Evolutionary conservation across 2,888 invertebrate species (phyloP).

Genomic region (Luperina nickerlii): DNA sequence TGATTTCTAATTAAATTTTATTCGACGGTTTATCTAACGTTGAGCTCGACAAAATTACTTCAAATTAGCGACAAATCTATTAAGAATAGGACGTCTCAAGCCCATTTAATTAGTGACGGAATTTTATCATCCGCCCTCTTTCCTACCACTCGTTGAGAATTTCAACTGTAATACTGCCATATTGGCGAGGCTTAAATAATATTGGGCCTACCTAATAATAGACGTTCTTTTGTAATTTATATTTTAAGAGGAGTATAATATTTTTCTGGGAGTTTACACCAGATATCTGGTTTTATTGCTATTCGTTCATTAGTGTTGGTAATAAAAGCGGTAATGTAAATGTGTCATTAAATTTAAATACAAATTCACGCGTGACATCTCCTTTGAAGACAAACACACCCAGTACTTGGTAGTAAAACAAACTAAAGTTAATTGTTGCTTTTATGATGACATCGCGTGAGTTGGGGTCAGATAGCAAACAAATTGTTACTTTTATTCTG

Average conservation of each 20-base stretch:
- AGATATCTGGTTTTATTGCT: conserved; percentile 67
- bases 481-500: conserved; percentile 79
- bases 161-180: conserved; percentile 83
- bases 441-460: conserved; percentile 88
- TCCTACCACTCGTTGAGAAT: conserved; percentile 83
- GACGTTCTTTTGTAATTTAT: conserved; percentile 70
- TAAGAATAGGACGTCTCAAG: conserved; percentile 85
- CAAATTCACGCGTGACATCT: conserved; percentile 80
- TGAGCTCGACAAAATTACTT: conserved; percentile 81
- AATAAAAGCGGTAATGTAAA: conserved; percentile 72
- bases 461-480: conserved; percentile 80
- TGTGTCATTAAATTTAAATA: conserved; percentile 77
- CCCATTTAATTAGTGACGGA: conserved; percentile 89
- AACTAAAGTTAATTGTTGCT: conserved; percentile 86
- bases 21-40: conserved; percentile 79
- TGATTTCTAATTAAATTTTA: conserved; percentile 77
- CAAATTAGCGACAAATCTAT: conserved; percentile 89
- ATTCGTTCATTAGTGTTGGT: conserved; percentile 64
- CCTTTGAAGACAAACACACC: conserved; percentile 84
- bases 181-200: conserved; percentile 86
- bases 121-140: conserved; percentile 88
- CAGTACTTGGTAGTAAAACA: conserved; percentile 82
- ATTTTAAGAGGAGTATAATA: conserved; percentile 48
- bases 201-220: conserved; percentile 78
- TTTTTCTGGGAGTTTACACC: conserved; percentile 56